Percentiles rank a stretch among this genome's conserved stretches.
These are phyloP conservation scores for Mimumesa dahlbomi DNA, from an alignment of 2,888 invertebrate species.

Conservation along the genomic window DNA sequence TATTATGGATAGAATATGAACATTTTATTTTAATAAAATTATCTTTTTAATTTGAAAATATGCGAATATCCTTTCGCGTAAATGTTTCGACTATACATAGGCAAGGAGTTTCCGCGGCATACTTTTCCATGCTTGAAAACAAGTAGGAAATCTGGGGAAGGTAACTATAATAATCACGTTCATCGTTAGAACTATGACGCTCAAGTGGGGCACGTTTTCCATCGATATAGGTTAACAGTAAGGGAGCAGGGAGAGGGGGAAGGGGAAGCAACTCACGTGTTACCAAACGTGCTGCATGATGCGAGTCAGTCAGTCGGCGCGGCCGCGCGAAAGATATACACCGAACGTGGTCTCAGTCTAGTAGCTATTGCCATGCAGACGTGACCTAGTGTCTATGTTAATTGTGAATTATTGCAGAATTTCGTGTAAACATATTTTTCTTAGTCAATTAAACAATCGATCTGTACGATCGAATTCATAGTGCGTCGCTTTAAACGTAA, in stretches of 20 bases:
- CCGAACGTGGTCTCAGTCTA: constrained; percentile 28
- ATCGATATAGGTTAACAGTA: constrained; percentile 47
- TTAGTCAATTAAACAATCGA: neutral
- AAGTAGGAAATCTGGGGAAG: constrained; percentile 9
- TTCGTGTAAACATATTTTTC: constrained; percentile 6
- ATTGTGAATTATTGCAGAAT: constrained; percentile 11
- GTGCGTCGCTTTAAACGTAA: constrained; percentile 3
- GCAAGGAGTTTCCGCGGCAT: constrained; percentile 21
- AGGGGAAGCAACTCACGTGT: constrained; percentile 59
- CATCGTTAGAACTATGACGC: constrained; percentile 26
- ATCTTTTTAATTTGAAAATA: no score
- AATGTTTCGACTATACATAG: constrained; percentile 7
- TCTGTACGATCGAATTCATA: neutral
- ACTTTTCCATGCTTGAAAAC: neutral
- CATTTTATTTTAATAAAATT: no score
- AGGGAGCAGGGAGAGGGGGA: constrained; percentile 28
- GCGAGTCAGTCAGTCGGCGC: constrained; percentile 36
- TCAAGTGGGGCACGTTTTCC: constrained; percentile 44
- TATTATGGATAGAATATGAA: no score
- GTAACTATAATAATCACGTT: constrained; percentile 57
- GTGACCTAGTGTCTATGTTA: constrained; percentile 25
- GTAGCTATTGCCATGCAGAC: constrained; percentile 27
- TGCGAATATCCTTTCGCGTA: no score
- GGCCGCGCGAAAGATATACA: constrained; percentile 32
- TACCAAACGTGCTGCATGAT: constrained; percentile 58